Evolutionary conservation across 2,888 invertebrate genomes (phyloP), one percentile per base, ranked within the genome.

Genomic region (Idaea dimidiata): DNA sequence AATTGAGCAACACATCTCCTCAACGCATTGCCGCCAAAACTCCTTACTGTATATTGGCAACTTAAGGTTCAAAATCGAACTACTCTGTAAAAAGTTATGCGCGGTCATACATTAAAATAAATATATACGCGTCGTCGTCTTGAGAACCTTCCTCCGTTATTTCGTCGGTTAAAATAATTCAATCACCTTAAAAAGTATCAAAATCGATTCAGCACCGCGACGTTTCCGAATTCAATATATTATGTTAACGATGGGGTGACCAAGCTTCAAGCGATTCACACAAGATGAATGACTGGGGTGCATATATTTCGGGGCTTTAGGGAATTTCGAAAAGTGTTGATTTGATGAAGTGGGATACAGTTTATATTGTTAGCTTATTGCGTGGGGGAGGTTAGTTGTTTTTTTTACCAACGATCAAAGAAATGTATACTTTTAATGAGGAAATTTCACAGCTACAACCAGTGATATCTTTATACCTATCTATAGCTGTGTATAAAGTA

Each of bases 231-330:
- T 67, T 62, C 66, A 65, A 61, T 59, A 63, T 61, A 73, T 72
- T 71, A 70, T 64, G 66, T 58, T 71, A 73, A 74, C 73, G 66
- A 66, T 67, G 68, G 73, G 70, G 76, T 69, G 71, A 67, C 71
- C 71, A 74, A 7, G 65, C 62, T 61, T 59, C 56, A 16, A 43
- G 59, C 58, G 66, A 63, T 43, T 43, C 43, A 43, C 43, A 62
- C 64, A 73, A 72, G 74, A 78, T 67, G 60, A 70, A 76, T 74
- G 74, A 66, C 64, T 61, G 61, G 81, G 82, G 82, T 80, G 80
- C 80, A 76, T 77, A 75, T 71, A 62, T 71, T 75, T 77, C 67
- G 67, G 68, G 64, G 64, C 58, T 60, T 31, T 16, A 59, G 68
- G 72, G 72, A 72, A 43, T 43, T 43, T 43, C 14, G 14, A 14